Evolutionary conservation across 2,797 vertebrate species (phyloP).

Genomic region (Tadarida brasiliensis): DNA sequence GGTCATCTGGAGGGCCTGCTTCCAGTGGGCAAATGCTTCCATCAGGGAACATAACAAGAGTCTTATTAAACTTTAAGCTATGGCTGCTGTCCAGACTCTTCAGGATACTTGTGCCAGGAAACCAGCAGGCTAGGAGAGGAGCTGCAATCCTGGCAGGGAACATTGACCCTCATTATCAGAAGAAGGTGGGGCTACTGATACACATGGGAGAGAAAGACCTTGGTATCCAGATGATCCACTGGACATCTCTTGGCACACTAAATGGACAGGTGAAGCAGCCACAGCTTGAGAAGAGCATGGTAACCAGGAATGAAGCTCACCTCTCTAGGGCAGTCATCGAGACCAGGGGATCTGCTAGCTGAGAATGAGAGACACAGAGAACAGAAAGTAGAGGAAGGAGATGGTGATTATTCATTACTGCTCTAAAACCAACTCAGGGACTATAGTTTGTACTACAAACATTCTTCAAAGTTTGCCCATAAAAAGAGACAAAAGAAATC

Average conservation of each 20-base stretch:
- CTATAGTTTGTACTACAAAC: not conserved
- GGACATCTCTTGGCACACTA: not conserved
- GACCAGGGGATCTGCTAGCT: not conserved
- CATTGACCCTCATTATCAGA: not conserved
- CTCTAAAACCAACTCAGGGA: not conserved
- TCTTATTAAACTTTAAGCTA: not conserved
- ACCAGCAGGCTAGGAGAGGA: not conserved
- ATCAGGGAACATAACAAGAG: not conserved
- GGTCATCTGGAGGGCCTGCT: not conserved
- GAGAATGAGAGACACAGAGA: not conserved
- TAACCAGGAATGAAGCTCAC: not conserved
- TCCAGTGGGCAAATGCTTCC: not conserved
- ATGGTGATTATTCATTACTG: not conserved
- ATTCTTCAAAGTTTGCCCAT: not conserved
- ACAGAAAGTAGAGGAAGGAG: not conserved
- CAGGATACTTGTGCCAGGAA: not conserved
- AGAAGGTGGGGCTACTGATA: not conserved
- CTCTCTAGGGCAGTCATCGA: not conserved
- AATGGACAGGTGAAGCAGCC: not conserved
- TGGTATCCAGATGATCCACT: not conserved
- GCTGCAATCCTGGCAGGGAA: not conserved
- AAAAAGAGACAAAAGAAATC: not conserved
- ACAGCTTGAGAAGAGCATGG: not conserved
- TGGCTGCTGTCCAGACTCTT: not conserved
- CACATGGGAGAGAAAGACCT: not conserved